phyloP scores from a whole-genome alignment of 1,140 invertebrate genomes.

The Ostrea edulis region DNA sequence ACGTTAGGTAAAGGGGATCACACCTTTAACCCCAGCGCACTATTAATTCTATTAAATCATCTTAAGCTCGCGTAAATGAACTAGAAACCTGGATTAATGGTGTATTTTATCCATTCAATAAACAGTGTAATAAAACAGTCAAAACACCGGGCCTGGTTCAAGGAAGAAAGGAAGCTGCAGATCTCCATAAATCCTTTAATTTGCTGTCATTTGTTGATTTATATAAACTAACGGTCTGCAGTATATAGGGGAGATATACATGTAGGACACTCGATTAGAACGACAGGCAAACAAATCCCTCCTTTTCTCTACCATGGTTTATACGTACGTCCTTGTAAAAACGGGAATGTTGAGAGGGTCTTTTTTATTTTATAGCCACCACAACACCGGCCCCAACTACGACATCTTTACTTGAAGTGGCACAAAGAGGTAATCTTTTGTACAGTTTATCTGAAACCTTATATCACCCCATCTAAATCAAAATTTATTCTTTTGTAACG shows the following conservation, averaged over 20 bases:
- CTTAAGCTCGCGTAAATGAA: neutral
- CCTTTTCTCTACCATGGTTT: too few species aligned
- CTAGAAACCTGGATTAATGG: neutral
- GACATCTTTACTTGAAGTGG: conserved; percentile 53
- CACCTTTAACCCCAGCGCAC: neutral
- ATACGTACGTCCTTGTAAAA: too few species aligned
- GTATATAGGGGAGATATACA: neutral
- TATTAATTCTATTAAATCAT: neutral
- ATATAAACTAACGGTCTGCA: neutral
- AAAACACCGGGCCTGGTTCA: neutral
- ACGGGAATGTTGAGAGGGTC: too few species aligned
- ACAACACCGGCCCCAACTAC: conserved; percentile 56
- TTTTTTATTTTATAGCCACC: conserved; percentile 41
- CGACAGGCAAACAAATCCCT: neutral
- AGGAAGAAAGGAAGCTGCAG: neutral
- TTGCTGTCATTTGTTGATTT: neutral
- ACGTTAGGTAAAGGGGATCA: neutral
- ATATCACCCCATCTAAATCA: neutral
- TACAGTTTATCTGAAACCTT: neutral
- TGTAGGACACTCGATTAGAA: neutral
- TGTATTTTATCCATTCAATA: too few species aligned
- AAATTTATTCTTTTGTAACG: neutral
- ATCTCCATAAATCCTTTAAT: neutral
- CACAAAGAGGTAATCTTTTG: conserved; percentile 38
- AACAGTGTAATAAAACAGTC: neutral